These are phyloP conservation scores for Macropodus opercularis DNA, from an alignment of 2,797 vertebrate genomes.

Conservation along the genomic window DNA sequence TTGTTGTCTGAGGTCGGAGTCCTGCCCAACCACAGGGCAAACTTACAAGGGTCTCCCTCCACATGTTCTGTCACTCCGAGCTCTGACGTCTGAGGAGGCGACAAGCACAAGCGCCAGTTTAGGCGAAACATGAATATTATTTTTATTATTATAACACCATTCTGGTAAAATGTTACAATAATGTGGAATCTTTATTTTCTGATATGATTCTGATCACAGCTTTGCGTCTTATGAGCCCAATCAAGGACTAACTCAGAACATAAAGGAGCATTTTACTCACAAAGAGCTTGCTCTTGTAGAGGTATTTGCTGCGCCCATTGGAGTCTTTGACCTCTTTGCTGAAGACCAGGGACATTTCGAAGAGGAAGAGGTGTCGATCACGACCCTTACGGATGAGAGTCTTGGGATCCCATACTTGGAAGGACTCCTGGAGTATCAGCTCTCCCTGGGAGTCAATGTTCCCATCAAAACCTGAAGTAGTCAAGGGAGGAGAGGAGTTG, in stretches of 20 bases:
- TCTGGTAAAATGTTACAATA: neutral
- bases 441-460: constrained; percentile 99
- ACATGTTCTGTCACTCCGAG: constrained; percentile 98
- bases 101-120: constrained; percentile 15
- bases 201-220: neutral
- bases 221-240: neutral
- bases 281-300: constrained; percentile 95
- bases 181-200: neutral
- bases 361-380: constrained; percentile 98
- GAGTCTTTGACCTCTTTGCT: constrained; percentile 99
- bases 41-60: constrained; percentile 98
- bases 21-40: constrained; percentile 96
- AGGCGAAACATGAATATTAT: neutral
- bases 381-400: constrained; percentile 97
- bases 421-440: constrained; percentile 97
- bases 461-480: constrained; percentile 91
- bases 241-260: neutral
- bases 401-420: constrained; percentile 99
- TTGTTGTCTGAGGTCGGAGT: constrained; percentile 98
- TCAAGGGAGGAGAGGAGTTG: neutral
- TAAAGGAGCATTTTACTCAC: constrained; percentile 79
- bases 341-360: constrained; percentile 98
- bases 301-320: constrained; percentile 96
- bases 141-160: too few species aligned
- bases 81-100: constrained; percentile 89